phyloP scores from a whole-genome alignment of 2,113 vertebrate species.

The Stigmatopora argus region DNA sequence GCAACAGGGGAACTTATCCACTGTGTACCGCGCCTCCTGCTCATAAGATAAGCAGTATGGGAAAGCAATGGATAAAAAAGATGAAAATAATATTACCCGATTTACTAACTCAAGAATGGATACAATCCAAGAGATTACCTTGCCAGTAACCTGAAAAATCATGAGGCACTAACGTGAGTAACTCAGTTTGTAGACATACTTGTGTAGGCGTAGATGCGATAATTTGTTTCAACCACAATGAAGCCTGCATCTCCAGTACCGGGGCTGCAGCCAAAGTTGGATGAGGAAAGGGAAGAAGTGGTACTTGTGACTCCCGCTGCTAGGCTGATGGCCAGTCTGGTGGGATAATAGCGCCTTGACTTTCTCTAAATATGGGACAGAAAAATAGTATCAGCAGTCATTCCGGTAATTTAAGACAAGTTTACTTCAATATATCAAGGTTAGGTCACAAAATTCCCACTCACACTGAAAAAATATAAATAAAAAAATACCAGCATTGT shows the following conservation, averaged over 20 bases:
- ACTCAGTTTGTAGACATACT: conserved; percentile 58
- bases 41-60: too few relatives aligned
- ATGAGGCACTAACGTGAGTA: too few relatives aligned
- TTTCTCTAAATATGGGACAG: conserved; percentile 73
- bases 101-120: background rate
- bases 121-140: background rate
- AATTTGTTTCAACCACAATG: conserved; percentile 88
- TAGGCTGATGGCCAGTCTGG: conserved; percentile 84
- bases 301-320: conserved; percentile 78
- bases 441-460: background rate
- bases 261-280: conserved; percentile 28
- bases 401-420: background rate
- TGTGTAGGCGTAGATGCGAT: conserved; percentile 87
- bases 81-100: too few relatives aligned
- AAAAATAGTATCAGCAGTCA: background rate
- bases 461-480: background rate
- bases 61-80: too few relatives aligned
- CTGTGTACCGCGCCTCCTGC: too few relatives aligned
- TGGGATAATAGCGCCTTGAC: conserved; percentile 86
- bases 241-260: conserved; percentile 72
- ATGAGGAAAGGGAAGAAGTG: conserved; percentile 51
- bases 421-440: too few relatives aligned
- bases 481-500: too few relatives aligned
- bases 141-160: background rate
- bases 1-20: too few relatives aligned